Conservation (phyloP, 2,888 invertebrate species). For the Bimastos eiseni region DNA sequence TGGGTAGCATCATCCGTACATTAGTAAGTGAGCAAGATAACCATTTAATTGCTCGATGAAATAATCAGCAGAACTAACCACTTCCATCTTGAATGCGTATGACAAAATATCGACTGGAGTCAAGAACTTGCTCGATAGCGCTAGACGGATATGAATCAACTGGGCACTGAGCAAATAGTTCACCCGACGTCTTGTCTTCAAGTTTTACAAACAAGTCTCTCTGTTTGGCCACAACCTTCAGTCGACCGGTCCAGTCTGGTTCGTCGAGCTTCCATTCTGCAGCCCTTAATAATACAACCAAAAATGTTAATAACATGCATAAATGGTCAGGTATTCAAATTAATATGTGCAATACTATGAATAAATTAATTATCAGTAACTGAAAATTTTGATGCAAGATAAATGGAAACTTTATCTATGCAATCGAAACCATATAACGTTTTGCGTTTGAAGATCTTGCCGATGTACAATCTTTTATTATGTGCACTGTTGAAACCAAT, state of each 20-base stretch:
- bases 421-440: too few relatives aligned
- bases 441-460: too few relatives aligned
- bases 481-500: too few relatives aligned
- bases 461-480: too few relatives aligned
- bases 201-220: constrained; percentile 85
- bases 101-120: constrained; percentile 97
- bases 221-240: constrained; percentile 87
- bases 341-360: background rate
- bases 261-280: constrained; percentile 97
- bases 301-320: background rate
- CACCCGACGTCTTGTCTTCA: constrained; percentile 83
- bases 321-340: background rate
- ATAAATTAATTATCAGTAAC: too few relatives aligned
- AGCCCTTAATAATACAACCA: constrained; percentile 73
- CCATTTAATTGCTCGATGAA: background rate
- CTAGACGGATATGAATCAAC: constrained; percentile 92
- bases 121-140: constrained; percentile 91
- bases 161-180: constrained; percentile 92
- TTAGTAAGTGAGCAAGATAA: background rate
- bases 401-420: too few relatives aligned
- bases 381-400: too few relatives aligned
- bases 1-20: background rate
- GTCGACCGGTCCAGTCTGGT: constrained; percentile 97
- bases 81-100: constrained; percentile 90
- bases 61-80: constrained; percentile 65